A percentile compares a stretch with the other conserved stretches of the same genome.
Evolutionary conservation across 2,888 invertebrate species (phyloP).

Genomic region (Cantharis nigra): DNA sequence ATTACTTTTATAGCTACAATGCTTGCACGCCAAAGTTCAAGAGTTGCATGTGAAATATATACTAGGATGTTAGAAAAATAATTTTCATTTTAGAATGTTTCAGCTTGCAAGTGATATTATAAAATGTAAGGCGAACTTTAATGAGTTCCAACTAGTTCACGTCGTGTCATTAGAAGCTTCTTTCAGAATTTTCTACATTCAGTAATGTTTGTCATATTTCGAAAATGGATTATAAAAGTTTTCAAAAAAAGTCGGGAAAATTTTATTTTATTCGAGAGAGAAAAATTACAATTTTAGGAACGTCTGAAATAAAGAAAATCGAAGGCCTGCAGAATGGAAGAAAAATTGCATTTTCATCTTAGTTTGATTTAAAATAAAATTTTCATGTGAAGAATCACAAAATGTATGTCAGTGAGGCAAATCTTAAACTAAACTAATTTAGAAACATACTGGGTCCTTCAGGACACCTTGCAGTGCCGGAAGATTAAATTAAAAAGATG

Average conservation of each 20-base stretch:
- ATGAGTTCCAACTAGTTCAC: no score
- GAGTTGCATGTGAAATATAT: not conserved
- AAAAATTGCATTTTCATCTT: not conserved
- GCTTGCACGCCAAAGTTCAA: slow-evolving; percentile 9
- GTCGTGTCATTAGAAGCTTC: not conserved
- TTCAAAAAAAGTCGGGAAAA: not conserved
- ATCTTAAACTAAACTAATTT: not conserved
- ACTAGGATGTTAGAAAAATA: not conserved
- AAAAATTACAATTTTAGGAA: not conserved
- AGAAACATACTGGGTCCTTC: not conserved
- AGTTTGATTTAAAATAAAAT: not conserved
- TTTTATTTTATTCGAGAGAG: not conserved
- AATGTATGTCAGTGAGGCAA: not conserved
- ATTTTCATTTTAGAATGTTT: not conserved
- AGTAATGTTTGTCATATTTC: not conserved
- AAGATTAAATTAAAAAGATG: no score
- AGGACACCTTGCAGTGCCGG: no score
- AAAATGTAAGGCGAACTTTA: not conserved
- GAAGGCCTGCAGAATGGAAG: not conserved
- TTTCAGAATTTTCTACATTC: not conserved
- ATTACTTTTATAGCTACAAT: slow-evolving; percentile 18
- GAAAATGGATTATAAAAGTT: not conserved
- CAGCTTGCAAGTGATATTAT: not conserved
- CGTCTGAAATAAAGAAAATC: not conserved
- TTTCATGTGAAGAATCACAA: not conserved